phyloP scores from a whole-genome alignment of 2,797 vertebrate species.

The Psittacula echo region DNA sequence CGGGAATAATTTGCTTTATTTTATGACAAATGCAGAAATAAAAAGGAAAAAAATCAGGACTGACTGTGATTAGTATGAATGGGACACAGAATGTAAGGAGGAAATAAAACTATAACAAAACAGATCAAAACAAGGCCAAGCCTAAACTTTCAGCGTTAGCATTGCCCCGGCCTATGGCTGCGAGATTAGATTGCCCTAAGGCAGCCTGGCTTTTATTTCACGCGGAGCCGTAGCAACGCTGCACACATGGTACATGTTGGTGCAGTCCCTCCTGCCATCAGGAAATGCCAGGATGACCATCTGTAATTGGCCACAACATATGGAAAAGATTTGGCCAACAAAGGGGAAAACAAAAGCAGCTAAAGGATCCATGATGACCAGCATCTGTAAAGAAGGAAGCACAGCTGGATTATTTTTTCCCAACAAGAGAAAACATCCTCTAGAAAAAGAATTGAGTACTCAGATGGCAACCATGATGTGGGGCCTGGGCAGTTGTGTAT shows the following conservation, averaged over 20 bases:
- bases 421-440: slow-evolving; percentile 19
- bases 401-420: slow-evolving; percentile 21
- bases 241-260: slow-evolving; percentile 6
- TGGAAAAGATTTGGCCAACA: slow-evolving; percentile 59
- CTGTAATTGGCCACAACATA: slow-evolving; percentile 50
- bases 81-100: slow-evolving; percentile 80
- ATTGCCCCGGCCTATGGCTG: slow-evolving; percentile 60
- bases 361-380: slow-evolving; percentile 8
- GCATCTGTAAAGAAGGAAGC: slow-evolving; percentile 5
- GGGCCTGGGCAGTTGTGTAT: not conserved
- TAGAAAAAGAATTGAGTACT: not conserved
- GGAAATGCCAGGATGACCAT: slow-evolving; percentile 63
- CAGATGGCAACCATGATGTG: not conserved
- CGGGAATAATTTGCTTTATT: slow-evolving; percentile 87
- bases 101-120: slow-evolving; percentile 82
- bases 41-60: slow-evolving; percentile 83
- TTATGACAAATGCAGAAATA: slow-evolving; percentile 89
- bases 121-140: slow-evolving; percentile 80
- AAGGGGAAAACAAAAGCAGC: slow-evolving; percentile 25
- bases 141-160: slow-evolving; percentile 75
- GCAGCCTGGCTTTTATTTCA: slow-evolving; percentile 54
- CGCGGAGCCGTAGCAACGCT: not conserved
- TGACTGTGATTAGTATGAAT: slow-evolving; percentile 84
- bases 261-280: slow-evolving; percentile 34
- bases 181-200: slow-evolving; percentile 60